phyloP scores from a whole-genome alignment of 1,140 invertebrate genomes.

The Drosophila arizonae region DNA sequence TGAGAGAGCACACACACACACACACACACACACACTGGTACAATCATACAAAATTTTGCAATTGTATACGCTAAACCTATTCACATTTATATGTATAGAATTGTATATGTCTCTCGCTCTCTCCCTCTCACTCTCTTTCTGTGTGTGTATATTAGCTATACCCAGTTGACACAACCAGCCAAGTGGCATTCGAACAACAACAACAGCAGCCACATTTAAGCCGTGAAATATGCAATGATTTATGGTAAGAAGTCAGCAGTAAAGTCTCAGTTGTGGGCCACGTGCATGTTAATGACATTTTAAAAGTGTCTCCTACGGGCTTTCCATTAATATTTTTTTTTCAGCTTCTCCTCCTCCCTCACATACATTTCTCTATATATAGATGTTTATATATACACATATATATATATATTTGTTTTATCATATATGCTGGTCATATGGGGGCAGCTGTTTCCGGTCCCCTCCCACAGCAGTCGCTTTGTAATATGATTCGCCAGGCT shows the following conservation, averaged over 20 bases:
- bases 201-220: conserved; percentile 31
- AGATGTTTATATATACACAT: background rate
- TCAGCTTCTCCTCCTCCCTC: background rate
- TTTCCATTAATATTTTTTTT: conserved; percentile 11
- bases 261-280: conserved; percentile 67
- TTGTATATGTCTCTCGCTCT: too few species aligned
- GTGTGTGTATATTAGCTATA: conserved; percentile 52
- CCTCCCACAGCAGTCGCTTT: background rate
- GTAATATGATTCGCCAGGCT: conserved; percentile 3
- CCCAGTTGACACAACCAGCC: conserved; percentile 69
- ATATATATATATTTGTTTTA: background rate
- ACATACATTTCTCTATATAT: background rate
- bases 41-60: conserved; percentile 19
- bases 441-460: background rate
- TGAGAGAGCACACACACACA: conserved; percentile 50
- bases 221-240: conserved; percentile 37
- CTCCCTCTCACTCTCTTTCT: too few species aligned
- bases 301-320: conserved; percentile 66
- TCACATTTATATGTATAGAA: conserved; percentile 3
- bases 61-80: conserved; percentile 6
- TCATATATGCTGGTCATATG: conserved; percentile 2
- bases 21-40: conserved; percentile 11
- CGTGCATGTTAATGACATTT: conserved; percentile 78
- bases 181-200: conserved; percentile 40
- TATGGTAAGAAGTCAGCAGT: conserved; percentile 49